Conservation (phyloP, 2,797 vertebrate genomes). For the Hypotaenidia okinawae region DNA sequence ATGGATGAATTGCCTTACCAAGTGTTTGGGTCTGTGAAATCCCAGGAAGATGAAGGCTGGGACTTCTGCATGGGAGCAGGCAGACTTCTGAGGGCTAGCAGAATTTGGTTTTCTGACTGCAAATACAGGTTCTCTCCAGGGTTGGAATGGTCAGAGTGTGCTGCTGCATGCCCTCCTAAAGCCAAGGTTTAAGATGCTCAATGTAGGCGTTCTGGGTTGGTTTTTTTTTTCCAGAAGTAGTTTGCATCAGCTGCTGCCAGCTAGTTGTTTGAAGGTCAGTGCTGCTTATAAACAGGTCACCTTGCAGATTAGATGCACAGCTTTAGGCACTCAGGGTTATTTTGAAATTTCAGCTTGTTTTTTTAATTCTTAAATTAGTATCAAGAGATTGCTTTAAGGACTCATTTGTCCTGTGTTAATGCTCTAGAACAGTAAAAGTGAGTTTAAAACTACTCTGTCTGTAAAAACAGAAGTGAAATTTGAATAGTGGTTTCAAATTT, state of each 20-base stretch:
- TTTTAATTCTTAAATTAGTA: not conserved
- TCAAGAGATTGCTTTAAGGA: not conserved
- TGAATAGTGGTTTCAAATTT: not conserved
- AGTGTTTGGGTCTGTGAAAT: not conserved
- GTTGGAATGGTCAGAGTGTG: accelerated
- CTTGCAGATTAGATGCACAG: not conserved
- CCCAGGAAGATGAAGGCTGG: not conserved
- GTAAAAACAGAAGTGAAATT: not conserved
- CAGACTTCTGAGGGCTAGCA: not conserved
- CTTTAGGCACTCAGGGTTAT: not conserved
- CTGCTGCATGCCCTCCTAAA: too few relatives aligned
- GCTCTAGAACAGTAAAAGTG: not conserved
- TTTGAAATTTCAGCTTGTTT: not conserved
- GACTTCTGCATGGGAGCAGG: not conserved
- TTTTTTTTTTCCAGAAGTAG: not conserved
- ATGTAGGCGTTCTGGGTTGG: not conserved
- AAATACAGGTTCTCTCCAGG: not conserved
- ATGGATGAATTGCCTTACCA: not conserved
- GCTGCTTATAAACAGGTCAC: not conserved
- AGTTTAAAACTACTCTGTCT: not conserved
- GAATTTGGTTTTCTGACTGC: not conserved
- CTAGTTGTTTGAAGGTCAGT: not conserved
- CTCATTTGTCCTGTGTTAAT: not conserved
- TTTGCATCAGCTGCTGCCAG: not conserved
- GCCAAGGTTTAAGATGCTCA: not conserved